Base-by-base conservation (phyloP, 2,888 invertebrate genomes). In the Rhagonycha fulva region DNA sequence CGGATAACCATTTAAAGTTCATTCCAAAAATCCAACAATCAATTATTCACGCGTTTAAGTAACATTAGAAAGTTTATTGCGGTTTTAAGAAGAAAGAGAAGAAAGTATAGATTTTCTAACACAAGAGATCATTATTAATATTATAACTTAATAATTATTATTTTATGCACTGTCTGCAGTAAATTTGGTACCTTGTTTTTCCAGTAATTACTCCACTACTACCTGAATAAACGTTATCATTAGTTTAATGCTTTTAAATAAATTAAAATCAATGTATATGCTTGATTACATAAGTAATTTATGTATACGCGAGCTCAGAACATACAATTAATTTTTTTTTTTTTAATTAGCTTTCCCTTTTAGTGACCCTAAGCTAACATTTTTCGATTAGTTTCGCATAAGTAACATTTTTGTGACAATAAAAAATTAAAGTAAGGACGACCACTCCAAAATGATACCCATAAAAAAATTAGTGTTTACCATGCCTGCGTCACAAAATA, bases 1-100 rank as follows among this genome's bases (percentile, higher is more conserved):
- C 47, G 9, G n/a, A 47, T 47, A 47, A 7, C 47, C 47, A 9
- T 47, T 47, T 47, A 47, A 47, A 47, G 47, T 47, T 47, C 47
- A 47, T 47, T 47, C 47, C 47, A 66, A 66, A 66, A 66, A 66
- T 66, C 26, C 12, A 66, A n/a, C 26, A 66, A 66, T 26, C 63
- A 66, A 66, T 66, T 66, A 66, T 66, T 66, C 24, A 66, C 26
- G 63, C 63, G 26, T 66, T 66, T 66, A 23, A 66, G 63, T 62
- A 66, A 66, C 63, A 66, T 66, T 66, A 66, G 63, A 66, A 66
- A 66, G 63, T 66, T 14, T 23, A 24, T 66, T 66, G 63, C 26
- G 63, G 63, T 66, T 66, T 23, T 26, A 66, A 66, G 47, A 66
- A 66, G 63, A 66, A 66, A 66, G 63, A 66, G 63, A 66, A 66